Evolutionary conservation across 2,797 vertebrate genomes (phyloP).

Genomic region (Fistularia commersonii): DNA sequence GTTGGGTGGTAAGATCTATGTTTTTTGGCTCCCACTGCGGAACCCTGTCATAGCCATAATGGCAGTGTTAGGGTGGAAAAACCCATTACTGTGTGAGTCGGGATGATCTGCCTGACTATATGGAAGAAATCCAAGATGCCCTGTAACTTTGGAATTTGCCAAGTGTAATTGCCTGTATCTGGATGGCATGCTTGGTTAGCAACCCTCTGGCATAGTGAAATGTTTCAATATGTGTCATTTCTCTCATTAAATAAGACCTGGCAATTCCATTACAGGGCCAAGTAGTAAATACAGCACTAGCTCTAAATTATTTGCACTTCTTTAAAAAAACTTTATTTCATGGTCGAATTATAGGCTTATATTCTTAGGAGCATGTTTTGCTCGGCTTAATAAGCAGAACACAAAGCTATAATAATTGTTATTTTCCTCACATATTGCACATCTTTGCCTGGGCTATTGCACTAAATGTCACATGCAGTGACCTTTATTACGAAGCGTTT

Average conservation of each 20-base stretch:
- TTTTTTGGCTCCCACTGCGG: conserved; percentile 22
- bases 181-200: conserved; percentile 29
- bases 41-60: conserved; percentile 23
- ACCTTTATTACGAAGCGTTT: conserved; percentile 32
- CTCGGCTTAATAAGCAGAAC: conserved; percentile 33
- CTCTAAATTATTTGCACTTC: conserved; percentile 43
- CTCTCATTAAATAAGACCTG: conserved; percentile 30
- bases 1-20: conserved; percentile 31
- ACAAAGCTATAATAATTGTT: conserved; percentile 39
- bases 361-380: conserved; percentile 56
- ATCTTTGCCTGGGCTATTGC: conserved; percentile 36
- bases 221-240: conserved; percentile 10
- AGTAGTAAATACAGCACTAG: conserved; percentile 43
- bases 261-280: conserved; percentile 24
- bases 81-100: conserved; percentile 36
- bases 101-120: conserved; percentile 7
- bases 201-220: conserved; percentile 25
- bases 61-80: conserved; percentile 23
- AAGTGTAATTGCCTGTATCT: conserved; percentile 30
- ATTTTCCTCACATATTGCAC: conserved; percentile 43
- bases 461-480: conserved; percentile 31
- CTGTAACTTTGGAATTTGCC: conserved; percentile 29
- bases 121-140: conserved; percentile 27
- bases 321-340: conserved; percentile 36
- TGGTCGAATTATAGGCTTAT: conserved; percentile 17